Conservation (phyloP, 2,888 invertebrate genomes). For the Parasteatoda lunata region DNA sequence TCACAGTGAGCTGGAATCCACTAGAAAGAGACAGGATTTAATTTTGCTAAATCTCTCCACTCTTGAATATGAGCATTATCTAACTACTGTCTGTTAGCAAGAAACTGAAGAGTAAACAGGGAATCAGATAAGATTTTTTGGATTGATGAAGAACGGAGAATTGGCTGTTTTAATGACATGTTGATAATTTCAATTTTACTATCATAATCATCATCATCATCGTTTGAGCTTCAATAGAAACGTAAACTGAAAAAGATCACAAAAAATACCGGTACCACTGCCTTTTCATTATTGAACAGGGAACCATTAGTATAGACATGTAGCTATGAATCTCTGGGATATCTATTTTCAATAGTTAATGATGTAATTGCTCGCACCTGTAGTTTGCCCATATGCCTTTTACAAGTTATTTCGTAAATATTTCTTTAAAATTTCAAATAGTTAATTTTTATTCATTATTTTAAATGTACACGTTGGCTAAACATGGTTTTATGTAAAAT, state of each 20-base stretch:
- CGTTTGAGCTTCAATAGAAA: background rate
- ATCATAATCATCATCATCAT: background rate
- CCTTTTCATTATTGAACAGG: background rate
- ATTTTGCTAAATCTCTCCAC: background rate
- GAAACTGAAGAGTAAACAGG: background rate
- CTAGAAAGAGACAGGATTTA: background rate
- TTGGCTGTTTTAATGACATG: background rate
- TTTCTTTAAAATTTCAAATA: no score
- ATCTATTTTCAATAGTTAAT: background rate
- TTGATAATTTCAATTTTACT: background rate
- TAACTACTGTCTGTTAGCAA: background rate
- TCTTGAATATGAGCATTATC: background rate
- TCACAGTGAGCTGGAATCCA: background rate
- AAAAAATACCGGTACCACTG: background rate
- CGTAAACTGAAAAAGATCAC: background rate
- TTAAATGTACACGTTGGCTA: no score
- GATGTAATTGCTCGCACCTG: background rate
- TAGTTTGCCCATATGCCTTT: no score
- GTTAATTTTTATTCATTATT: no score
- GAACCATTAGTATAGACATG: background rate
- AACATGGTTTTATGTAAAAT: no score
- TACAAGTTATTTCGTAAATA: no score
- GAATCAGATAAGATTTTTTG: background rate
- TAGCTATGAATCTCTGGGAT: background rate
- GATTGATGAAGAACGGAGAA: background rate